phyloP scores from a whole-genome alignment of 2,888 invertebrate genomes.

The Phyllotreta striolata region DNA sequence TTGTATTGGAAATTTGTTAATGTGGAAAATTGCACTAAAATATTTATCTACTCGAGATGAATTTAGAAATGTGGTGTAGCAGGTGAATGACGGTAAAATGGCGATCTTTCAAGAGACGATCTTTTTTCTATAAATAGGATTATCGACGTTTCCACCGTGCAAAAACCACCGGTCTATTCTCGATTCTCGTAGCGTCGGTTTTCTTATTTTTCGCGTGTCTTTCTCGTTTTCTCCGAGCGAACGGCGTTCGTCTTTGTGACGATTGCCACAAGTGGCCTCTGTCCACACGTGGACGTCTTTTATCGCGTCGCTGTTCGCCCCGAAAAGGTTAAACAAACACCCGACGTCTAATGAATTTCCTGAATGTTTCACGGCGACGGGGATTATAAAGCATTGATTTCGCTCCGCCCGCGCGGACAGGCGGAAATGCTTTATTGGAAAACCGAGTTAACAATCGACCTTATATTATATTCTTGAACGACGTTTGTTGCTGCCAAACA shows the following conservation, averaged over 20 bases:
- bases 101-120: too few relatives aligned
- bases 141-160: too few relatives aligned
- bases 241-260: neutral
- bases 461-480: too few relatives aligned
- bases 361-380: conserved; percentile 26
- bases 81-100: too few relatives aligned
- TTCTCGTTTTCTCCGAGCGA: neutral
- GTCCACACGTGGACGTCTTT: conserved; percentile 13
- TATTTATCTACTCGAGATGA: too few relatives aligned
- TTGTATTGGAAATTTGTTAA: too few relatives aligned
- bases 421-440: neutral
- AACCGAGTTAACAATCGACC: too few relatives aligned
- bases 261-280: conserved; percentile 13
- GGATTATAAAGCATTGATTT: conserved; percentile 19
- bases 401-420: neutral
- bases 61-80: too few relatives aligned
- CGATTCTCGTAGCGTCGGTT: neutral
- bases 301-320: conserved; percentile 12
- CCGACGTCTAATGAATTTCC: conserved; percentile 33
- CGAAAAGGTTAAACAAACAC: conserved; percentile 29
- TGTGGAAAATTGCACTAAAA: too few relatives aligned
- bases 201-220: neutral
- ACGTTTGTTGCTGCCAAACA: too few relatives aligned
- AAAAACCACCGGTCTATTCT: too few relatives aligned
- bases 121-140: too few relatives aligned